Evolutionary conservation across 2,888 invertebrate genomes (phyloP).

Genomic region (Chloromyia formosa): DNA sequence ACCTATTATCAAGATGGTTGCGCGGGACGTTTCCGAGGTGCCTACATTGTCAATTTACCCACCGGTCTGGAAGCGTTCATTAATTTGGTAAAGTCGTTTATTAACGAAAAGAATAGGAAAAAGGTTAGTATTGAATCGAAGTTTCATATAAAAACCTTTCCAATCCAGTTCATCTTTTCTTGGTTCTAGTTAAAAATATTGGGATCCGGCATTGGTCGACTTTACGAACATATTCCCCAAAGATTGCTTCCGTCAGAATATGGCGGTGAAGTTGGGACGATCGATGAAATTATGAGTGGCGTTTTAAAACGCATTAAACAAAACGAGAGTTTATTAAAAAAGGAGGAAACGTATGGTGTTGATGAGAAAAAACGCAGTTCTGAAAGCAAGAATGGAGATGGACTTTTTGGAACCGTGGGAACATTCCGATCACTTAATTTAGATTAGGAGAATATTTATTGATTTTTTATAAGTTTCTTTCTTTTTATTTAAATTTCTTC

Average conservation of each 20-base stretch:
- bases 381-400: constrained; percentile 25
- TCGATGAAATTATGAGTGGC: constrained; percentile 51
- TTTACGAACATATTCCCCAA: constrained; percentile 68
- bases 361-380: constrained; percentile 46
- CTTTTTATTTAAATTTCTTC: background rate
- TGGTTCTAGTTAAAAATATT: constrained; percentile 66
- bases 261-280: constrained; percentile 68
- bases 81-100: constrained; percentile 66
- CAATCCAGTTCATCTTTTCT: background rate
- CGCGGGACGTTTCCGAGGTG: constrained; percentile 66
- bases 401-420: constrained; percentile 41
- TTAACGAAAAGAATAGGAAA: constrained; percentile 68
- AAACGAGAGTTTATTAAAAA: constrained; percentile 43
- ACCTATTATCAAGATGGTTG: constrained; percentile 66
- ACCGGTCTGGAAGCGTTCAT: constrained; percentile 67
- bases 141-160: background rate
- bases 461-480: too few relatives aligned
- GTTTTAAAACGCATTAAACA: constrained; percentile 44
- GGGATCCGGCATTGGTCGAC: constrained; percentile 65
- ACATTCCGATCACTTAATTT: constrained; percentile 60
- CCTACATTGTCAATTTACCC: constrained; percentile 68
- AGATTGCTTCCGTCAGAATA: constrained; percentile 69
- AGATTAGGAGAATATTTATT: constrained; percentile 53
- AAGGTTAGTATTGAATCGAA: constrained; percentile 64
- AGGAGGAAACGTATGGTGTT: constrained; percentile 46